Conservation (phyloP, 2,113 vertebrate species). For the Sebastes fasciatus region DNA sequence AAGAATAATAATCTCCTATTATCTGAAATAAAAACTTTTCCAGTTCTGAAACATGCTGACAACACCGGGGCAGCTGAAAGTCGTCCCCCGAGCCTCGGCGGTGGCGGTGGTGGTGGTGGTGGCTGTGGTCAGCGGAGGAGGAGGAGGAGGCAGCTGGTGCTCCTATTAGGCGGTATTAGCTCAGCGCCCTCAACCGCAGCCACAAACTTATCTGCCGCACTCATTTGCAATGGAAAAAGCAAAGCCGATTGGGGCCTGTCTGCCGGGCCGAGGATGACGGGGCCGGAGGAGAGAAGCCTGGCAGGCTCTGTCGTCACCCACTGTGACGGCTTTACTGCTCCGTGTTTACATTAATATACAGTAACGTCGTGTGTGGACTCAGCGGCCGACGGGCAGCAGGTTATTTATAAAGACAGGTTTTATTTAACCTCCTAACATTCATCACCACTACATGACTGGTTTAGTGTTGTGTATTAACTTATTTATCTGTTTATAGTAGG, state of each 20-base stretch:
- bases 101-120: slow-evolving; percentile 18
- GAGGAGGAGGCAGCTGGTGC: slow-evolving; percentile 58
- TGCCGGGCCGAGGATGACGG: slow-evolving; percentile 48
- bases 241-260: slow-evolving; percentile 74
- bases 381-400: background rate
- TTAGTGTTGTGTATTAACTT: too few relatives aligned
- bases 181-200: slow-evolving; percentile 55
- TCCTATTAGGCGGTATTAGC: slow-evolving; percentile 69
- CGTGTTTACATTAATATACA: slow-evolving; percentile 35
- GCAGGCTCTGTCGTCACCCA: slow-evolving; percentile 24
- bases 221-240: slow-evolving; percentile 79
- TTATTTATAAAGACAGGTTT: background rate
- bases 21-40: slow-evolving; percentile 4
- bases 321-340: slow-evolving; percentile 38
- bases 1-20: background rate
- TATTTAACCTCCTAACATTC: background rate
- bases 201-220: slow-evolving; percentile 51
- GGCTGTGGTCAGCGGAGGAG: slow-evolving; percentile 52
- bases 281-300: slow-evolving; percentile 19
- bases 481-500: too few relatives aligned
- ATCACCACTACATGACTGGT: background rate
- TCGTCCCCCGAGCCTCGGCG: slow-evolving; percentile 27
- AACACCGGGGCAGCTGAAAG: background rate
- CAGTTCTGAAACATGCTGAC: slow-evolving; percentile 7
- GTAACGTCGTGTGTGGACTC: background rate